Conservation (phyloP, 2,797 vertebrate species). For the Rhadinocentrus ornatus region DNA sequence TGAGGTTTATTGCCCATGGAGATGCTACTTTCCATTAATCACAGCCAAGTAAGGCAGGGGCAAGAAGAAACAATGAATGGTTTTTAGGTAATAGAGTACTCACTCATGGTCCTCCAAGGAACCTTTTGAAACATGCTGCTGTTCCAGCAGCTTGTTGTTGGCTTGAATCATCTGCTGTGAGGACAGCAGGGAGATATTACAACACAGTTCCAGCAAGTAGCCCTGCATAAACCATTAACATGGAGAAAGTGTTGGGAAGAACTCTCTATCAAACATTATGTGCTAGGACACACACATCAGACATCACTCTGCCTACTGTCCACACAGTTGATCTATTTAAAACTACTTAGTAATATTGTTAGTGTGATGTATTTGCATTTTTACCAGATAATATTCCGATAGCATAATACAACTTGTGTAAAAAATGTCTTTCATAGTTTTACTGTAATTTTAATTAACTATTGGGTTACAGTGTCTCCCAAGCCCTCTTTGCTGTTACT, state of each 20-base stretch:
- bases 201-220: constrained; percentile 35
- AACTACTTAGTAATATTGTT: neutral
- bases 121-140: constrained; percentile 52
- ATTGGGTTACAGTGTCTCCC: constrained; percentile 1
- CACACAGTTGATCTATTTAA: neutral
- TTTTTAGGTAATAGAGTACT: constrained; percentile 60
- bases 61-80: constrained; percentile 57
- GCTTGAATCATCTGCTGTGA: constrained; percentile 38
- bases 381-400: neutral
- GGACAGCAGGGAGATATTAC: constrained; percentile 40
- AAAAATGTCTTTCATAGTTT: neutral
- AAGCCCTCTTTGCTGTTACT: constrained; percentile 18
- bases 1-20: constrained; percentile 53
- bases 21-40: constrained; percentile 73
- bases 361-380: neutral
- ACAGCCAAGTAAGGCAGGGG: constrained; percentile 64
- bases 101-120: constrained; percentile 56
- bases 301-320: neutral
- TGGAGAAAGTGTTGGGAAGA: constrained; percentile 57
- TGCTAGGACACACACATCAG: constrained; percentile 34
- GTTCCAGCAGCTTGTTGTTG: constrained; percentile 54
- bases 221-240: constrained; percentile 70
- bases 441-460: constrained; percentile 15
- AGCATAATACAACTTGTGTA: neutral
- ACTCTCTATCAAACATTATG: constrained; percentile 29